These are phyloP conservation scores for Dissostichus mawsoni DNA, from an alignment of 2,113 vertebrate genomes.

Conservation along the genomic window DNA sequence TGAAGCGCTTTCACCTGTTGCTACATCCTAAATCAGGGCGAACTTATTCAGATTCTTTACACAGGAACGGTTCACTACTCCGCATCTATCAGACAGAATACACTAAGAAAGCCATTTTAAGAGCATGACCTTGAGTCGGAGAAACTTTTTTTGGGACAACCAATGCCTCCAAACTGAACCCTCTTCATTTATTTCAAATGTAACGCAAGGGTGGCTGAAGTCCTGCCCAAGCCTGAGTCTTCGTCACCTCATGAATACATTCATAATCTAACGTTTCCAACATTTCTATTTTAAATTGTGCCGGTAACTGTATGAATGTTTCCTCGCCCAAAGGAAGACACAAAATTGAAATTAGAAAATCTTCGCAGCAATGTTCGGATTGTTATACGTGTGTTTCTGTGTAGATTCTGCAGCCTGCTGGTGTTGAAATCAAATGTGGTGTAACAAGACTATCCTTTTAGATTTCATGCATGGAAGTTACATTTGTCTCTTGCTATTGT, in stretches of 20 bases:
- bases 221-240: background rate
- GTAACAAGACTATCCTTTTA: background rate
- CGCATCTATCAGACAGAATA: background rate
- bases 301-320: too few relatives aligned
- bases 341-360: too few relatives aligned
- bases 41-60: too few relatives aligned
- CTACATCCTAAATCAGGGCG: background rate
- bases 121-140: background rate
- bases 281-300: background rate
- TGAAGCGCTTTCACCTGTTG: background rate
- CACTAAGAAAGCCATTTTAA: background rate
- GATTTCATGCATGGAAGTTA: background rate
- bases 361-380: too few relatives aligned
- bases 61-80: too few relatives aligned
- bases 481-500: background rate
- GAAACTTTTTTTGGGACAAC: background rate
- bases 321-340: too few relatives aligned
- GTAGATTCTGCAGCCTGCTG: too few relatives aligned
- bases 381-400: too few relatives aligned
- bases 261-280: background rate
- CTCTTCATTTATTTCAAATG: background rate
- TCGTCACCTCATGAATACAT: background rate
- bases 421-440: too few relatives aligned
- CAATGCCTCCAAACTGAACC: background rate
- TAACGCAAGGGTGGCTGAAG: background rate